phyloP scores from a whole-genome alignment of 2,113 vertebrate genomes.

The Anser brachyrhynchus region DNA sequence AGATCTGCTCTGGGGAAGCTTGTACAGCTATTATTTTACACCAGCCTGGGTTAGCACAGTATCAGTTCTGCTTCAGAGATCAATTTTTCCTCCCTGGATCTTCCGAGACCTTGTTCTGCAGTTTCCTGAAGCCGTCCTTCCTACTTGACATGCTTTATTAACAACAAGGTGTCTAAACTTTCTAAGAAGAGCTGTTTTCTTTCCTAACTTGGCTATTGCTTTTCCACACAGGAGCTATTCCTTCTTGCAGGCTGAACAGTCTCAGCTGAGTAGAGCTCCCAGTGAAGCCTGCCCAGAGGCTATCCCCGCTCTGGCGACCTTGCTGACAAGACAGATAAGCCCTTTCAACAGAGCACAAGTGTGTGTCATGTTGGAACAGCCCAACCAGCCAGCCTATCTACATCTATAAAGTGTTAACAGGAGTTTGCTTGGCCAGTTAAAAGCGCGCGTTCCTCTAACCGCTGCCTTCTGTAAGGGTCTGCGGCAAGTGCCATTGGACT shows the following conservation, averaged over 20 bases:
- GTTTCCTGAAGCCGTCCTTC: background rate
- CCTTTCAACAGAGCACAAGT: conserved; percentile 55
- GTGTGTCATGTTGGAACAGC: background rate
- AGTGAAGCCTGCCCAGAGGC: background rate
- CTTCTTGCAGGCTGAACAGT: background rate
- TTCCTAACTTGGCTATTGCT: background rate
- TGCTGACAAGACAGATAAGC: conserved; percentile 34
- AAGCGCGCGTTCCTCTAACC: background rate
- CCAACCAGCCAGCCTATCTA: background rate
- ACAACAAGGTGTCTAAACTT: background rate
- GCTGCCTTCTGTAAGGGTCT: background rate
- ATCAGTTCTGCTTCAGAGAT: background rate
- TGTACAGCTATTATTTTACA: background rate
- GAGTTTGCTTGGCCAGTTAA: conserved; percentile 21
- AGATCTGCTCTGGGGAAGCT: background rate
- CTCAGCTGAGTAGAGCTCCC: background rate
- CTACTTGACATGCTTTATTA: background rate
- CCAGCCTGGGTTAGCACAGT: background rate
- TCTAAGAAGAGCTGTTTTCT: background rate
- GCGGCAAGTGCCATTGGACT: background rate
- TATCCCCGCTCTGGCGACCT: background rate
- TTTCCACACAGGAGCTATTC: background rate
- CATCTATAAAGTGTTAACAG: conserved; percentile 53
- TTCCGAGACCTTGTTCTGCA: background rate
- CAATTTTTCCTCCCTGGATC: background rate